Evolutionary conservation across 1,140 invertebrate species (phyloP), one percentile per base, ranked within the genome.

Genomic region (Augochlora pura): DNA sequence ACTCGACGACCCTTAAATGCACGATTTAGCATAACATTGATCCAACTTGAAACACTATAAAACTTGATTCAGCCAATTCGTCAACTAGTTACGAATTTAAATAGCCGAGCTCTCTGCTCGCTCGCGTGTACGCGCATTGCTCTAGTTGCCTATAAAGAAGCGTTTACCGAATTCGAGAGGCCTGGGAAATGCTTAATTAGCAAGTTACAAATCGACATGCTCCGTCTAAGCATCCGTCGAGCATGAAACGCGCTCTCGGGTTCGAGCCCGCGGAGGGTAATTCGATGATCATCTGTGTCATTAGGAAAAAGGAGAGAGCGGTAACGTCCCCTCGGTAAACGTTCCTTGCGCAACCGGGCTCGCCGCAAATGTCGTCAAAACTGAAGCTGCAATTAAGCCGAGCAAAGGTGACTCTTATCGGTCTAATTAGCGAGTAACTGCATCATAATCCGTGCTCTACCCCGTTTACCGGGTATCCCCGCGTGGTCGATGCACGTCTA

Each of bases 331-430:
- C 6, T 6, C 4, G 49, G 49, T 68, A 27, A 27, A 52, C 9
- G 7, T 54, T 21, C 2, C 12, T 69, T 69, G 27, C 7, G 67
- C n/a, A 70, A 70, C 12, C 25, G 8, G 32, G 32, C 14, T 18
- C 2, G 21, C 21, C 32, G 52, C n/a, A 39, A 23, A 70, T 23
- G 12, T 54, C 49, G 68, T 70, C 52, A 70, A 70, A 57, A 57
- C 27, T 38, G 4, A 25, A n/a, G 1, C 32, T 57, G 16, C 7
- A 70, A 70, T 57, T 57, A 57, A 70, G 14, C 14, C 49, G 21
- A 12, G 49, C 27, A n/a, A 69, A 54, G 32, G 27, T 38, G n/a
- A 27, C 54, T 57, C 52, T 57, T 23, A 57, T n/a, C 49, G 67
- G 12, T 5, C 25, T 54, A 69, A 69, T 69, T 69, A 32, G 49